Evolutionary conservation across 2,113 vertebrate genomes (phyloP), one percentile per base, ranked within the genome.

Genomic region (Capricornis sumatraensis): DNA sequence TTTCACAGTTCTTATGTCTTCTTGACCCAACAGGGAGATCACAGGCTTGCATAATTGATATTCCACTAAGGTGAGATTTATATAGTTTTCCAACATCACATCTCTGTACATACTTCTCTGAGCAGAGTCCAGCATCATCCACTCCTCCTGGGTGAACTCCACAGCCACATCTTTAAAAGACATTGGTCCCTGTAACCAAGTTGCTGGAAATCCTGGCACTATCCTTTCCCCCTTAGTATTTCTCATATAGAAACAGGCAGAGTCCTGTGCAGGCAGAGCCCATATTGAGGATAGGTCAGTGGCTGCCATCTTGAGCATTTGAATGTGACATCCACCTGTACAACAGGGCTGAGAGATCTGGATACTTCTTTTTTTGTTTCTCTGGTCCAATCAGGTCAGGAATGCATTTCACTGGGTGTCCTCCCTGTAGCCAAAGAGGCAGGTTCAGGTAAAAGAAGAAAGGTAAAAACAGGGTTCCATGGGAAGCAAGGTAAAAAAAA

Each of bases 71-170:
- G 71, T 89, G 21, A 96, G 85, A 88, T 94, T 97, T 82, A 71
- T 52, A 11, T 96, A 88, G 86, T 95, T 97, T 96, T 95, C 94
- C 74, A 92, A 11, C 88, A 94, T 94, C 47, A 96, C 94, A 47
- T 96, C 78, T 95, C 12, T 88, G 93, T 55, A 93, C 58, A 97
- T 43, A 85, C 3, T 2, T 52, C 58, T 62, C 88, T 96, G 91
- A 91, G 57, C 23, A 47, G 90, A 81, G 50, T 83, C 88, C 36
- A 95, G 43, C 84, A 93, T 64, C 64, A 78, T n/a, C 76, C 87
- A 97, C 25, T 95, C 78, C 45, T 98, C 97, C 55, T 83, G 58
- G 15, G 91, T 86, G 87, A 97, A 97, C n/a, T 55, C 47, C 12
- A 78, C 47, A 67, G 95, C 40, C 6, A 27, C 50, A 81, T 93